Conservation (phyloP, 2,113 vertebrate genomes). For the Menidia beryllina region DNA sequence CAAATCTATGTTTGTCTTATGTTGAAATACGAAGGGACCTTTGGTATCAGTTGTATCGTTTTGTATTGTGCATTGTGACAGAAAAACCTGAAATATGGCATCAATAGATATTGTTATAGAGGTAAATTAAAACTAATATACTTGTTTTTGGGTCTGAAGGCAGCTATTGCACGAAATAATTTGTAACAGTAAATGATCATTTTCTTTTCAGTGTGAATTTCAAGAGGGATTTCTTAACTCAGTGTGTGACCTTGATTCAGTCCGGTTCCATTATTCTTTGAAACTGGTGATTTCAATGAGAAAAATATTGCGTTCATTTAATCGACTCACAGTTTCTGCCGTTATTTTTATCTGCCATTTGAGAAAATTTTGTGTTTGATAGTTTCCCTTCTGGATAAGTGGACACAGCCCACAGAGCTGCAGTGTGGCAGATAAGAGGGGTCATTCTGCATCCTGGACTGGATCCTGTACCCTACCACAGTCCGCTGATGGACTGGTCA, state of each 20-base stretch:
- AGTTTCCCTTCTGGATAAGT: constrained; percentile 62
- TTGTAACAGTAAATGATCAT: background rate
- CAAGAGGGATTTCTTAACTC: background rate
- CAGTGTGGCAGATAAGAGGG: constrained; percentile 68
- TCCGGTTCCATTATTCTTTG: constrained; percentile 16
- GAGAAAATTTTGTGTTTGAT: constrained; percentile 31
- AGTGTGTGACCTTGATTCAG: background rate
- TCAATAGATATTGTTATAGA: too few species aligned
- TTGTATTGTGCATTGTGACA: background rate
- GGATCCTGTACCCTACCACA: constrained; percentile 70
- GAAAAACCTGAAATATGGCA: background rate
- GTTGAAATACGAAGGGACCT: background rate
- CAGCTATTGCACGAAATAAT: background rate
- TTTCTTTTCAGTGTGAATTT: background rate
- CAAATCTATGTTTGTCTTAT: background rate
- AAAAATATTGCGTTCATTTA: constrained; percentile 8
- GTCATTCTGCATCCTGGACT: constrained; percentile 76
- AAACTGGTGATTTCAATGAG: background rate
- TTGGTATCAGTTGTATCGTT: background rate
- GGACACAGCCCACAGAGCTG: constrained; percentile 74
- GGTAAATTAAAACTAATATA: background rate
- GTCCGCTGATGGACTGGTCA: constrained; percentile 49
- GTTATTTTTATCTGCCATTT: constrained; percentile 4
- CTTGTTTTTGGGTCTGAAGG: background rate
- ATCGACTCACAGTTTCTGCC: constrained; percentile 9